Base-by-base conservation (phyloP, 2,113 vertebrate species). In the Mystacornis crossleyi region DNA sequence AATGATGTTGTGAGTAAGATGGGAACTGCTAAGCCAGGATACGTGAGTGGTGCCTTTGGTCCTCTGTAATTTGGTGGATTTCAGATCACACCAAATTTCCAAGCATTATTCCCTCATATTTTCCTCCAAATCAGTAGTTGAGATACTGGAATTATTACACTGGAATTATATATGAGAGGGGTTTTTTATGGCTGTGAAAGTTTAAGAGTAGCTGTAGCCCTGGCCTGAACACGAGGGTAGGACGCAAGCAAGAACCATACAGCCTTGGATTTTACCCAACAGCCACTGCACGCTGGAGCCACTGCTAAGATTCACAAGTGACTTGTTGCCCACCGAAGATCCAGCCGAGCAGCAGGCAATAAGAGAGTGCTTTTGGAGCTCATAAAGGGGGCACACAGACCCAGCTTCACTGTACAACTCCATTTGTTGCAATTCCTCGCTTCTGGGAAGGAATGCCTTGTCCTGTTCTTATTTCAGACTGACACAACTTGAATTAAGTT, bases 371-470 rank as follows among this genome's bases (percentile, higher is more conserved):
- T 34, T 4, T 4, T 40, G 67, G 33, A 81, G 51, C 4, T 86
- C 31, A 20, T 73, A 48, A 70, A 86, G 24, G 31, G 40, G 26
- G 50, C 31, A 21, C 50, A 54, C 4, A 72, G 62, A 55, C 17
- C 9, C 0, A 7, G 9, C 18, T 13, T 18, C 18, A 19, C 33
- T 42, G 26, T 25, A 1, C 20, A 72, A 67, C 40, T 25, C 3
- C 45, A 6, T 1, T 3, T 29, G 20, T 11, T 77, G 54, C 33
- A 81, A 12, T 17, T 74, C 51, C 51, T 86, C 0, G 0, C 16
- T 61, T 25, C 38, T 58, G 29, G 57, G 43, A 57, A 84, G 33
- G 19, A 88, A 51, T 45, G 24, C 29, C 26, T 71, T 73, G 67
- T 31, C 65, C 38, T 60, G 8, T 9, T 82, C 47, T 67, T 84